Percentiles rank a stretch among this genome's conserved stretches.
phyloP scores from a whole-genome alignment of 1,140 invertebrate species.

The Drosophila quadrilineata region DNA sequence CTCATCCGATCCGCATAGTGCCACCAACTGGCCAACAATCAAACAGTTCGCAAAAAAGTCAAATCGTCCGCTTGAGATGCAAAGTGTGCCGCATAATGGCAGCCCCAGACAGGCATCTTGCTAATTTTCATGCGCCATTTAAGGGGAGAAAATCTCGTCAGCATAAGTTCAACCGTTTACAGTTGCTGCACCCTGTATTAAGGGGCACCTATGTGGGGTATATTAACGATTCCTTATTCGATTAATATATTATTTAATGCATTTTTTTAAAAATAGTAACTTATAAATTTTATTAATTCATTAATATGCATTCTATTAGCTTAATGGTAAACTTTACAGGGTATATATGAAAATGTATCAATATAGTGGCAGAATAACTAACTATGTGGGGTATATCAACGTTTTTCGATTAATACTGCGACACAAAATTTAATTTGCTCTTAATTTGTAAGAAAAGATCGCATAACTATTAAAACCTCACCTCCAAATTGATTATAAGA shows the following conservation, averaged over 20 bases:
- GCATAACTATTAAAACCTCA: too few species aligned
- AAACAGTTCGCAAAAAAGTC: slow-evolving; percentile 36
- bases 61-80: slow-evolving; percentile 45
- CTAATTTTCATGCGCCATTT: slow-evolving; percentile 78
- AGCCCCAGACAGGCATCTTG: slow-evolving; percentile 71
- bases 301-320: too few species aligned
- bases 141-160: slow-evolving; percentile 45
- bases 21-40: slow-evolving; percentile 7
- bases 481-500: neutral
- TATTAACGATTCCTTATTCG: too few species aligned
- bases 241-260: too few species aligned
- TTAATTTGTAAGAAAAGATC: too few species aligned
- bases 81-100: slow-evolving; percentile 76
- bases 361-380: too few species aligned
- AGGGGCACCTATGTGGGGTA: neutral
- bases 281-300: too few species aligned
- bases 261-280: too few species aligned
- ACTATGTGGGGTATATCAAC: too few species aligned
- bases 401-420: too few species aligned
- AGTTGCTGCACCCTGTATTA: slow-evolving; percentile 4
- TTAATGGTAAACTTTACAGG: neutral
- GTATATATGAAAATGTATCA: neutral
- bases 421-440: too few species aligned
- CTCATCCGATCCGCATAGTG: too few species aligned
- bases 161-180: neutral